Evolutionary conservation across 1,140 invertebrate species (phyloP), one percentile per base, ranked within the genome.

Genomic region (Pseudomyrmex flavicornis): DNA sequence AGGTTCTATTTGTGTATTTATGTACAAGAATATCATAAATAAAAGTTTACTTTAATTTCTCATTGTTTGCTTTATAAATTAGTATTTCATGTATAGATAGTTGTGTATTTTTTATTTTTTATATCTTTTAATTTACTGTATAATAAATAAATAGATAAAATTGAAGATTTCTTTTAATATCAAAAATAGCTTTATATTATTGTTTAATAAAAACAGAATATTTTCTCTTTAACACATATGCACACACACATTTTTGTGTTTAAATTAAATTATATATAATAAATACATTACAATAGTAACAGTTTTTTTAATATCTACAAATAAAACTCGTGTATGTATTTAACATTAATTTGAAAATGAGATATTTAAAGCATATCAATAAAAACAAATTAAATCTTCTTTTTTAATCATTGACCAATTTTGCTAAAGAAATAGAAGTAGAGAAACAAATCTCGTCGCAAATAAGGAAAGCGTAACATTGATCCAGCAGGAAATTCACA

Each of bases 401-500:
- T 1, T 13, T 13, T 12, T 35, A 74, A 50, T 82, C 52, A 59
- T 82, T 46, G 46, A 48, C 10, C 46, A 22, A 48, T 50, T 61
- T 17, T 50, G 12, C 9, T n/a, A 63, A 75, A 75, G 46, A n/a
- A 13, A 17, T 26, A 22, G 7, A 63, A 12, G 26, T 35, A n/a
- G 61, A 35, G 44, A 61, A 26, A 54, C 35, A 20, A 44, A 75
- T 69, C 85, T 75, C 20, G 44, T 63, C 50, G 35, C 1, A 44
- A n/a, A 83, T 66, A 58, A 66, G 63, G 79, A 83, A 72, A 13
- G 59, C 59, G 69, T 26, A 56, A 77, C 74, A 88, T 88, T 77
- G 86, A 88, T 88, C 66, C 76, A 35, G 76, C 58, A 48, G 87
- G 17, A 62, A 85, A 83, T 87, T 85, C n/a, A 66, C 15, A 58